Base-by-base conservation (phyloP, 2,797 vertebrate species). In the Smutsia temminckii region DNA sequence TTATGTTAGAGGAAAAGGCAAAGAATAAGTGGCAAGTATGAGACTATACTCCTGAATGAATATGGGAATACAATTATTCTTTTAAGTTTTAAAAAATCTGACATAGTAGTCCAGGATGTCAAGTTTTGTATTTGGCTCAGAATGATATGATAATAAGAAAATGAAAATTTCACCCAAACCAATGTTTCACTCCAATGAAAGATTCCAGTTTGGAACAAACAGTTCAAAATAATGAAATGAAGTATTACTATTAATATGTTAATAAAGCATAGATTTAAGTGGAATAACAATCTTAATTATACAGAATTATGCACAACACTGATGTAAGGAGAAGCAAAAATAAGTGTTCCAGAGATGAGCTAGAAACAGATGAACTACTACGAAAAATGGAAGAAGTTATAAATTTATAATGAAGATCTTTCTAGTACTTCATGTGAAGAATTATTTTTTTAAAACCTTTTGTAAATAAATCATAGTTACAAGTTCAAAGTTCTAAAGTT, bases 81-180 rank as follows among this genome's bases (percentile, higher is more conserved):
- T 61, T 61, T 6, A 25, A 34, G 3, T 40, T 61, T 66, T 34
- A 29, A 64, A 37, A 59, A 32, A 63, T 53, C n/a, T 86, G 14
- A 93, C 94, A 75, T 89, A 66, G 80, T 66, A 94, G 32, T 6
- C 16, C 40, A 79, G 23, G 40, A 57, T 91, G 32, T 93, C 34
- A 92, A 1, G 78, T 61, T 94, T 83, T 93, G 53, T 27, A 57
- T 92, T 92, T 81, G 46, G 25, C 53, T 86, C 34, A 63, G 34
- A 81, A 69, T 94, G 34, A 77, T 83, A 55, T 59, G 57, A 81
- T 83, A 91, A 84, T 40, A 86, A 85, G 63, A 83, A 97, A 93
- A 66, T 89, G 51, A 89, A 97, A 97, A 94, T 77, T 55, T 87
- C 29, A 87, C 79, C 34, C 46, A 86, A 93, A 85, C 89, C 51